These are phyloP conservation scores for Melanogrammus aeglefinus DNA, from an alignment of 2,797 vertebrate genomes.

Conservation along the genomic window DNA sequence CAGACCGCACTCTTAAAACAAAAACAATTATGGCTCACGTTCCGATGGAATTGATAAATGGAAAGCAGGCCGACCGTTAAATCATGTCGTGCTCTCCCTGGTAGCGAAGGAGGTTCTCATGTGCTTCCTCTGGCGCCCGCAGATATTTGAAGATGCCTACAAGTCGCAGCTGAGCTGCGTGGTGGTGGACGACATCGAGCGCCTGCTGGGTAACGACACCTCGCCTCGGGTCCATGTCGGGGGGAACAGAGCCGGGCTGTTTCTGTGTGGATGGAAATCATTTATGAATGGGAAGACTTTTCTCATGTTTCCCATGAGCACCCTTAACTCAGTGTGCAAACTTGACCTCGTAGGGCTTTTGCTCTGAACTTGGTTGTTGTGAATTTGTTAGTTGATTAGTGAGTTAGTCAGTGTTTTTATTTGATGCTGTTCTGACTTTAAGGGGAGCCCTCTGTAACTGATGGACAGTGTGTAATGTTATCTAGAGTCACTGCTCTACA, in stretches of 20 bases:
- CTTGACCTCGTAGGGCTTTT: not conserved
- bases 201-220: conserved; percentile 82
- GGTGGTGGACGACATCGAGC: conserved; percentile 93
- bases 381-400: not conserved
- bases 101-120: not conserved
- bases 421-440: not conserved
- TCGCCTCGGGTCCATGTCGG: too few species aligned
- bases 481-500: not conserved
- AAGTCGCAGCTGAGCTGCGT: conserved; percentile 98
- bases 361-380: not conserved
- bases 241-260: not conserved
- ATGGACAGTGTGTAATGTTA: too few species aligned
- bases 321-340: not conserved
- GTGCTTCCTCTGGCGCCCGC: conserved; percentile 24
- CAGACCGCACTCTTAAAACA: not conserved
- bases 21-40: not conserved
- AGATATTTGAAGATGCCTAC: conserved; percentile 97
- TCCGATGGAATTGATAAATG: not conserved
- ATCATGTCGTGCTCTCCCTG: not conserved
- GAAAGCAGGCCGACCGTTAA: not conserved
- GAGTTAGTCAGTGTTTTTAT: too few species aligned
- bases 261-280: too few species aligned
- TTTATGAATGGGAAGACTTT: too few species aligned
- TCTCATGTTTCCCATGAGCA: too few species aligned
- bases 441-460: too few species aligned